These are phyloP conservation scores for Lerista edwardsae DNA, from an alignment of 2,797 vertebrate genomes.

Conservation along the genomic window DNA sequence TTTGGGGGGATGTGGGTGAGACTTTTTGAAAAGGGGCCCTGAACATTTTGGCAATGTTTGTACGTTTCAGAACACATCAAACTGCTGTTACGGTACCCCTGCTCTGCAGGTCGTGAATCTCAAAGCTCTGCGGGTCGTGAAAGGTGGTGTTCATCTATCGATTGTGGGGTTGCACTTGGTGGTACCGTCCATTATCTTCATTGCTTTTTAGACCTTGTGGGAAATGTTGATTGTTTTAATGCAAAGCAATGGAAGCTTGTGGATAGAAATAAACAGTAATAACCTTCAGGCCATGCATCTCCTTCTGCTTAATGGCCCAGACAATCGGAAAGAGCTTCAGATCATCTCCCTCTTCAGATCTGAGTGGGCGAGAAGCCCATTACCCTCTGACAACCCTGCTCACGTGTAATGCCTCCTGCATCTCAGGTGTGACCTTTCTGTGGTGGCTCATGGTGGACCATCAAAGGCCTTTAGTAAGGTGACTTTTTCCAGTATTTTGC, in stretches of 20 bases:
- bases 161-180: neutral
- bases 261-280: constrained; percentile 27
- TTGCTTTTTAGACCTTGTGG: neutral
- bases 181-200: neutral
- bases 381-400: constrained; percentile 2
- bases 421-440: neutral
- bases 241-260: neutral
- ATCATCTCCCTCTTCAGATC: constrained; percentile 31
- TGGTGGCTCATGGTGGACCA: neutral
- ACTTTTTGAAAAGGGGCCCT: neutral
- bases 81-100: neutral
- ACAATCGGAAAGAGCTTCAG: constrained; percentile 35
- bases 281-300: constrained; percentile 48
- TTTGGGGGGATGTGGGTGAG: neutral
- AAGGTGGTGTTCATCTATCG: neutral
- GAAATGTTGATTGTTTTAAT: constrained; percentile 36
- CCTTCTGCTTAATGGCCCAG: constrained; percentile 48
- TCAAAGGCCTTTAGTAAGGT: neutral
- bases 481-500: neutral
- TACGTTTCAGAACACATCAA: neutral
- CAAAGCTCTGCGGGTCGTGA: neutral
- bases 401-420: neutral
- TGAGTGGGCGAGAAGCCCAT: constrained; percentile 13
- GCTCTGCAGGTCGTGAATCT: neutral
- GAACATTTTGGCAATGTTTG: neutral